These are phyloP conservation scores for Venustoraphidia nigricollis DNA, from an alignment of 2,888 invertebrate genomes.

Conservation along the genomic window DNA sequence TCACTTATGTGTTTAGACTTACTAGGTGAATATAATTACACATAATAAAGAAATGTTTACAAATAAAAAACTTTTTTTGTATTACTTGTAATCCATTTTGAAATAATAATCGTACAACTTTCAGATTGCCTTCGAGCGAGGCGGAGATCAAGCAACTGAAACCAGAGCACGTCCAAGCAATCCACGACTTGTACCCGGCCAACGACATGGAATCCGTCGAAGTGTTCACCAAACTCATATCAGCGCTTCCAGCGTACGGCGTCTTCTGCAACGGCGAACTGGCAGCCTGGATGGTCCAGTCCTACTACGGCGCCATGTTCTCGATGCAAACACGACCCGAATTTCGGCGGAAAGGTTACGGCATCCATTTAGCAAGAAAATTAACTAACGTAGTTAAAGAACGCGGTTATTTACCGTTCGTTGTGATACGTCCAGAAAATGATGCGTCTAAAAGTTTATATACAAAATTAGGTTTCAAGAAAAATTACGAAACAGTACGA, in stretches of 20 bases:
- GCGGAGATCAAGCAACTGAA: constrained; percentile 62
- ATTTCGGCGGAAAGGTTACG: constrained; percentile 37
- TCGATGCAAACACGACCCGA: constrained; percentile 65
- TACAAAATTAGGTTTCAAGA: constrained; percentile 67
- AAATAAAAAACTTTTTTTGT: too few species aligned
- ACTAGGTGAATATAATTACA: too few species aligned
- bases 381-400: constrained; percentile 49
- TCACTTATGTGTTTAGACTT: too few species aligned
- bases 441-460: constrained; percentile 74
- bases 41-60: too few species aligned
- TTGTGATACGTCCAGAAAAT: constrained; percentile 75
- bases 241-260: constrained; percentile 64
- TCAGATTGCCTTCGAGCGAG: constrained; percentile 37
- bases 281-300: constrained; percentile 85
- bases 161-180: constrained; percentile 63
- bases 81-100: background rate
- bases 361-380: constrained; percentile 54
- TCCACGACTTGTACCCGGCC: constrained; percentile 75
- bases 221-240: constrained; percentile 65
- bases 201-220: constrained; percentile 78
- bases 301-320: constrained; percentile 84
- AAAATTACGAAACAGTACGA: constrained; percentile 64
- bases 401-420: constrained; percentile 69
- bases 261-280: constrained; percentile 58
- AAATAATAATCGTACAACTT: background rate